Conservation (phyloP, 2,797 vertebrate genomes). For the Adrianichthys oophorus region DNA sequence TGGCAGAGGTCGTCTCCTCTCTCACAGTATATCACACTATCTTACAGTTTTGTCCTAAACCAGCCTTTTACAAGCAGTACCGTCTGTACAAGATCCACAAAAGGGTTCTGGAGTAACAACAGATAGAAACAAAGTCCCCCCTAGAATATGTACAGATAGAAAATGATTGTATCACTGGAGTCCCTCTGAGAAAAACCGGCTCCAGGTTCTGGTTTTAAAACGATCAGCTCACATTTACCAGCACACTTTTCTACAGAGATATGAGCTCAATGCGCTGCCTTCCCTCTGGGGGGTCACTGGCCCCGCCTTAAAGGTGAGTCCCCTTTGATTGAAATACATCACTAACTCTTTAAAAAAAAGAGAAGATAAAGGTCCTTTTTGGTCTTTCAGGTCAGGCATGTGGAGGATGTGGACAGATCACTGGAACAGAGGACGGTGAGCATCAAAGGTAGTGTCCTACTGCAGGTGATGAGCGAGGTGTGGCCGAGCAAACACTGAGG, state of each 20-base stretch:
- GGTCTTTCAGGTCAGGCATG: slow-evolving; percentile 72
- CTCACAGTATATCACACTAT: slow-evolving; percentile 53
- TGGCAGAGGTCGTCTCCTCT: slow-evolving; percentile 43
- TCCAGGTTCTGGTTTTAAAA: too few species aligned
- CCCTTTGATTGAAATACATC: too few species aligned
- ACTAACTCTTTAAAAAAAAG: too few species aligned
- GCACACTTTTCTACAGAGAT: slow-evolving; percentile 45
- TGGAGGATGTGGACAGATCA: slow-evolving; percentile 50
- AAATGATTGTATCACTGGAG: too few species aligned
- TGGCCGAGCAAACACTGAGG: slow-evolving; percentile 56
- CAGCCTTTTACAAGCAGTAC: slow-evolving; percentile 69
- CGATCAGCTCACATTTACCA: slow-evolving; percentile 29
- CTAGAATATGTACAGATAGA: too few species aligned
- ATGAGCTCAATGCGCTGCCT: slow-evolving; percentile 36
- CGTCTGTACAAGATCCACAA: slow-evolving; percentile 62
- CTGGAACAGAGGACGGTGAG: slow-evolving; percentile 48
- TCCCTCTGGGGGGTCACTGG: slow-evolving; percentile 33
- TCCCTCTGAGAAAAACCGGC: slow-evolving; percentile 24
- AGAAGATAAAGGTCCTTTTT: slow-evolving; percentile 38
- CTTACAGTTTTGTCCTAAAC: slow-evolving; percentile 50
- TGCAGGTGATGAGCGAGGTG: slow-evolving; percentile 66
- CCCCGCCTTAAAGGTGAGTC: slow-evolving; percentile 60
- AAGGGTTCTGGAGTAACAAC: slow-evolving; percentile 36
- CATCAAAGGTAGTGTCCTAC: slow-evolving; percentile 64
- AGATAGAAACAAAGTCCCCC: slow-evolving; percentile 48